Percentiles rank a stretch among this genome's conserved stretches.
Evolutionary conservation across 2,797 vertebrate genomes (phyloP).

Genomic region (Lepus oiostolus): DNA sequence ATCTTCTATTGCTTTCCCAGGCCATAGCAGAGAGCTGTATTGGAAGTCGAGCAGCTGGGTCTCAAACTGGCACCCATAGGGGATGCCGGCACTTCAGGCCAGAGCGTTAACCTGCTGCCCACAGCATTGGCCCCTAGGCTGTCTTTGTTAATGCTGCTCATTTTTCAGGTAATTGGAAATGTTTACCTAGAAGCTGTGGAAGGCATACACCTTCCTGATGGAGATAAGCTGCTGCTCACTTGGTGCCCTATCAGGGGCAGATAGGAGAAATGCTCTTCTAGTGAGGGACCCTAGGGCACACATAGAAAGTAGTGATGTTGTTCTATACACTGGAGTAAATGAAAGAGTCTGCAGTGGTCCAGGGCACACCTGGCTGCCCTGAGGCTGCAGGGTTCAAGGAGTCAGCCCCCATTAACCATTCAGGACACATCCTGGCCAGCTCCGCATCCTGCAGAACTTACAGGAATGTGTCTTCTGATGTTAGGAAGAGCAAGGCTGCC

Average conservation of each 20-base stretch:
- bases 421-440: not conserved
- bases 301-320: not conserved
- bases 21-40: too few relatives aligned
- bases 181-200: not conserved
- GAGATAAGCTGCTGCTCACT: not conserved
- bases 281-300: not conserved
- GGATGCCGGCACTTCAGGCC: too few relatives aligned
- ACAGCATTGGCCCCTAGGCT: not conserved
- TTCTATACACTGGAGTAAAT: not conserved
- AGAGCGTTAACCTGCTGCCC: too few relatives aligned
- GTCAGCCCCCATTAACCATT: not conserved
- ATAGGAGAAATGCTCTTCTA: not conserved
- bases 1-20: too few relatives aligned
- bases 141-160: not conserved
- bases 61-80: too few relatives aligned
- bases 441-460: not conserved
- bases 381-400: not conserved
- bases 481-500: not conserved
- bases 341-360: not conserved
- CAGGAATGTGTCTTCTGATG: not conserved
- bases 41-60: too few relatives aligned
- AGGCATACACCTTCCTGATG: not conserved
- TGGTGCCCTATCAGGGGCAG: not conserved
- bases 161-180: not conserved
- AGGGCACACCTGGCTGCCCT: not conserved